phyloP scores from a whole-genome alignment of 1,140 invertebrate genomes.

The Archegozetes longisetosus region DNA sequence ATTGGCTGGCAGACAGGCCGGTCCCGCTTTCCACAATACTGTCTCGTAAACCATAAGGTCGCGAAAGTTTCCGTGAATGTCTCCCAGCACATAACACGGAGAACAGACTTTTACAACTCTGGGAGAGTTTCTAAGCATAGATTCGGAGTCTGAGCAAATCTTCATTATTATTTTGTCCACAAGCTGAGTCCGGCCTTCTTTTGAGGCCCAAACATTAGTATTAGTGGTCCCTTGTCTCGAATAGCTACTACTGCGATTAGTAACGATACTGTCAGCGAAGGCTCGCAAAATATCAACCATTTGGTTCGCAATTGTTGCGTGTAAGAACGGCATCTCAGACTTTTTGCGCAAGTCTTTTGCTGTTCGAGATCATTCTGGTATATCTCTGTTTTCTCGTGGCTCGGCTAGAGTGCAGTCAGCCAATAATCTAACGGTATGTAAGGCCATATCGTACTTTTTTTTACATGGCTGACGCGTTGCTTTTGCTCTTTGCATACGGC shows the following conservation, averaged over 20 bases:
- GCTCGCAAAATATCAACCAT: background rate
- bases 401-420: background rate
- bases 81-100: slow-evolving; percentile 22
- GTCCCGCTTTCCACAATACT: slow-evolving; percentile 39
- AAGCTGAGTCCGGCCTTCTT: background rate
- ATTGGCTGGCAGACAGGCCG: slow-evolving; percentile 37
- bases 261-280: background rate
- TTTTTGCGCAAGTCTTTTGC: background rate
- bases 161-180: slow-evolving; percentile 15
- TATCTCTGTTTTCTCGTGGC: background rate
- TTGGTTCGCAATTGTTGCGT: background rate
- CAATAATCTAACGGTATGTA: slow-evolving; percentile 13
- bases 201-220: background rate
- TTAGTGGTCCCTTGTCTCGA: background rate
- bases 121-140: slow-evolving; percentile 5
- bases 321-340: background rate
- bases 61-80: slow-evolving; percentile 43
- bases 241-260: background rate
- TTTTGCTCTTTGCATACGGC: no score
- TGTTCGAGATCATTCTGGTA: background rate
- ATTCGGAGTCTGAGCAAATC: slow-evolving; percentile 8
- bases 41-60: slow-evolving; percentile 44
- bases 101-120: slow-evolving; percentile 15
- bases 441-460: slow-evolving; percentile 15
- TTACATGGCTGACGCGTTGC: no score